Conservation (phyloP, 1,140 invertebrate species). For the Drosophila equinoxialis region DNA sequence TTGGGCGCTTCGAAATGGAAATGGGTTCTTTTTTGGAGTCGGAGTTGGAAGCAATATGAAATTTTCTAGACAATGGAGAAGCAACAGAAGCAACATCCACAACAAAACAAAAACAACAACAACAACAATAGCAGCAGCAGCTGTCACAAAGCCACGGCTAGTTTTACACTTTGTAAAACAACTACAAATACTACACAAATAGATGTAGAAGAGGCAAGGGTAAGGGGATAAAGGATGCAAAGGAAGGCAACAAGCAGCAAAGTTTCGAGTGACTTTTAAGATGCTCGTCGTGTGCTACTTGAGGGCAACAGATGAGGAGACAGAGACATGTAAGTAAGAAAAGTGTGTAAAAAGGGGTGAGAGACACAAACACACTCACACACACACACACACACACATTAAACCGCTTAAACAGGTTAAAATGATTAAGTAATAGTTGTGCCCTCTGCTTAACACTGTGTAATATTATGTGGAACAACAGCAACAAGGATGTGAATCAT, state of each 20-base stretch:
- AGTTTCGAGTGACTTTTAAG: slow-evolving; percentile 58
- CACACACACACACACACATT: slow-evolving; percentile 41
- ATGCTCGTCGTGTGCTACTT: slow-evolving; percentile 47
- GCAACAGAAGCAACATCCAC: slow-evolving; percentile 1
- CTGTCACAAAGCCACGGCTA: slow-evolving; percentile 49
- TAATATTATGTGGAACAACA: slow-evolving; percentile 56
- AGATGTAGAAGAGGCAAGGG: neutral
- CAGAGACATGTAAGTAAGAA: too few relatives aligned
- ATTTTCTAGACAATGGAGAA: slow-evolving; percentile 43
- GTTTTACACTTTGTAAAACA: slow-evolving; percentile 55
- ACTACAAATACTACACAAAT: slow-evolving; percentile 7
- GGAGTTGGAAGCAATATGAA: slow-evolving; percentile 12
- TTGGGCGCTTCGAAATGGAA: slow-evolving; percentile 8
- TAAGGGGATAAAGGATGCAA: neutral
- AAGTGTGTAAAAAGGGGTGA: neutral
- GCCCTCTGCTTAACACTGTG: slow-evolving; percentile 64
- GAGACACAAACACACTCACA: slow-evolving; percentile 5
- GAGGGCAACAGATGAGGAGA: slow-evolving; percentile 34
- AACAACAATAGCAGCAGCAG: slow-evolving; percentile 1
- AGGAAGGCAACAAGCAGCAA: slow-evolving; percentile 10
- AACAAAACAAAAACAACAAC: neutral
- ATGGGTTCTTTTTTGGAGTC: slow-evolving; percentile 7
- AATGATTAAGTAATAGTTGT: slow-evolving; percentile 78
- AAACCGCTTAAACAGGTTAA: slow-evolving; percentile 77
- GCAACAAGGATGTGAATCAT: slow-evolving; percentile 21